Evolutionary conservation across 2,888 invertebrate genomes (phyloP).

Genomic region (Zaprionus bogoriensis): DNA sequence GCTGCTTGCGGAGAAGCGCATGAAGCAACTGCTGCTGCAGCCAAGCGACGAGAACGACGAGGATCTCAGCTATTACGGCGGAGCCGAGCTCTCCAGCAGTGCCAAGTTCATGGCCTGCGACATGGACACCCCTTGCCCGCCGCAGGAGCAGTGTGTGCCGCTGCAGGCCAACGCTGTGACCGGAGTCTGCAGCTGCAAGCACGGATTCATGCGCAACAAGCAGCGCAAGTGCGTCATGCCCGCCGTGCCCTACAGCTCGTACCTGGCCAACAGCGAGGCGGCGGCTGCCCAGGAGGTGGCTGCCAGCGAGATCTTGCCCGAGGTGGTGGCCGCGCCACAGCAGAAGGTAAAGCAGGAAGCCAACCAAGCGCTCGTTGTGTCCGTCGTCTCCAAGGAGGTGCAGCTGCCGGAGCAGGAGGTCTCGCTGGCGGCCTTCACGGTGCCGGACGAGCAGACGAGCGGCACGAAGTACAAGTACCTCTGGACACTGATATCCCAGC

Average conservation of each 20-base stretch:
- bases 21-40: slow-evolving; percentile 77
- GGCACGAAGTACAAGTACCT: slow-evolving; percentile 91
- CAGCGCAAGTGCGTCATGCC: slow-evolving; percentile 81
- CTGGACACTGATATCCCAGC: slow-evolving; percentile 94
- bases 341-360: slow-evolving; percentile 80
- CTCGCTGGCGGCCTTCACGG: slow-evolving; percentile 91
- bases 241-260: slow-evolving; percentile 68
- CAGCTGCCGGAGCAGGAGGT: slow-evolving; percentile 93
- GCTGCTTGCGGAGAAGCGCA: slow-evolving; percentile 76
- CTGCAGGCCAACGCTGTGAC: slow-evolving; percentile 85
- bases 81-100: slow-evolving; percentile 53
- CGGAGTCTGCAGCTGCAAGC: slow-evolving; percentile 89
- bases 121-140: slow-evolving; percentile 85
- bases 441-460: slow-evolving; percentile 89
- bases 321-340: slow-evolving; percentile 19
- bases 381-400: slow-evolving; percentile 90
- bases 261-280: slow-evolving; percentile 39
- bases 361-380: slow-evolving; percentile 88
- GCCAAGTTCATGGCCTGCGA: slow-evolving; percentile 85
- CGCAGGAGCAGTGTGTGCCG: slow-evolving; percentile 88
- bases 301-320: slow-evolving; percentile 35
- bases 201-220: slow-evolving; percentile 85
- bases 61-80: slow-evolving; percentile 83
- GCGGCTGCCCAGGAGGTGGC: slow-evolving; percentile 32
- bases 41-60: slow-evolving; percentile 81